A percentile compares a stretch with the other conserved stretches of the same genome.
phyloP scores from a whole-genome alignment of 2,888 invertebrate species.

The Tetrapedia diversipes region DNA sequence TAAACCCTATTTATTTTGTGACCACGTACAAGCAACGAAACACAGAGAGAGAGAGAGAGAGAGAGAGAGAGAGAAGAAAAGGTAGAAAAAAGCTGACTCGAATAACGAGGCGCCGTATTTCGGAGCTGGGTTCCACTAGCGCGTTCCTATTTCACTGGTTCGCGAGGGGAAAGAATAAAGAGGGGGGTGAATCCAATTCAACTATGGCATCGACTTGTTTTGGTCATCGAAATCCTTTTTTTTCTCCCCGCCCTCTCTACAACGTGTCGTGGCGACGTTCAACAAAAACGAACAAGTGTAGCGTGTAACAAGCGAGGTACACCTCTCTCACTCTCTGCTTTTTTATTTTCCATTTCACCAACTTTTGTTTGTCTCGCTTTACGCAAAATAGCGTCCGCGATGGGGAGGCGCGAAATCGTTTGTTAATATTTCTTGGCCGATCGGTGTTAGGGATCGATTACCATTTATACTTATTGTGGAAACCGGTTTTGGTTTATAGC shows the following conservation, averaged over 20 bases:
- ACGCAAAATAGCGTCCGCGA: constrained; percentile 36
- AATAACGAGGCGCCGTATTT: constrained; percentile 53
- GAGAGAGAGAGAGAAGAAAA: background rate
- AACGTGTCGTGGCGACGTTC: constrained; percentile 44
- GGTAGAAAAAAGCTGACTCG: constrained; percentile 5
- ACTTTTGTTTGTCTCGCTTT: constrained; percentile 40
- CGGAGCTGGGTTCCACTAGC: constrained; percentile 31
- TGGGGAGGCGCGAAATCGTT: constrained; percentile 67
- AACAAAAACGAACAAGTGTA: constrained; percentile 56
- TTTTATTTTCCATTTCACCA: constrained; percentile 12
- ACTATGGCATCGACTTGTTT: constrained; percentile 55
- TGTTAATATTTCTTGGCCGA: constrained; percentile 51
- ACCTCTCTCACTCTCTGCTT: constrained; percentile 21
- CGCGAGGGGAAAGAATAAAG: constrained; percentile 6
- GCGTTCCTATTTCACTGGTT: constrained; percentile 44
- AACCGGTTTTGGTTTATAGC: no score
- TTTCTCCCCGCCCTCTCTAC: constrained; percentile 1
- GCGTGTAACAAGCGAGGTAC: constrained; percentile 58
- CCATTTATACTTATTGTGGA: no score
- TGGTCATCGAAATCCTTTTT: constrained; percentile 53
- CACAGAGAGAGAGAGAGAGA: background rate
- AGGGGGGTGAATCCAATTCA: constrained; percentile 35
- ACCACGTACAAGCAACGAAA: constrained; percentile 6
- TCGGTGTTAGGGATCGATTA: no score
- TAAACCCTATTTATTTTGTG: constrained; percentile 43